phyloP scores from a whole-genome alignment of 1,140 invertebrate genomes.

The Psix sp. region DNA sequence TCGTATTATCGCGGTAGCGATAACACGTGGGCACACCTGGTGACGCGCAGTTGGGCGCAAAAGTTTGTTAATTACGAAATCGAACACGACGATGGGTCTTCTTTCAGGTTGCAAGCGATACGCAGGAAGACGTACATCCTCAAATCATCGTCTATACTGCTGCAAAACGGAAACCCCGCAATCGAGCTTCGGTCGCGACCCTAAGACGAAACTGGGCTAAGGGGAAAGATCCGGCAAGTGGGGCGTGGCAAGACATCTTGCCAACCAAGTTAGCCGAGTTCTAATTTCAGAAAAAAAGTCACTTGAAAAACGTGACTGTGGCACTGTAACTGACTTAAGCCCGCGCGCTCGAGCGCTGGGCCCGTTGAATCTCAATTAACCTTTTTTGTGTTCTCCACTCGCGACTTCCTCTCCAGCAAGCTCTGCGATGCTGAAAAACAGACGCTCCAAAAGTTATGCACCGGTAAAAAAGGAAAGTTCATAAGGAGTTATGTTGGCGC shows the following conservation, averaged over 20 bases:
- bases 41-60: too few species aligned
- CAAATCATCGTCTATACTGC: too few species aligned
- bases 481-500: not conserved
- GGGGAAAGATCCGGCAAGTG: not conserved
- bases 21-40: too few species aligned
- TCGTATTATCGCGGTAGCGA: too few species aligned
- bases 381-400: not conserved
- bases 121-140: too few species aligned
- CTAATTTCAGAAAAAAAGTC: constrained; percentile 15
- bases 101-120: too few species aligned
- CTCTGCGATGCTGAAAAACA: too few species aligned
- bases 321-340: not conserved
- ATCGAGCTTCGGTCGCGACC: not conserved
- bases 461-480: not conserved
- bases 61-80: too few species aligned
- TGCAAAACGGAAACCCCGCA: not conserved
- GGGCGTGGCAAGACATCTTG: not conserved
- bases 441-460: too few species aligned
- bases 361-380: constrained; percentile 10
- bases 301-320: constrained; percentile 3
- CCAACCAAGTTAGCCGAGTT: not conserved
- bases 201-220: not conserved
- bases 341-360: too few species aligned
- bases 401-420: too few species aligned
- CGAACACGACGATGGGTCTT: too few species aligned